Evolutionary conservation across 2,113 vertebrate genomes (phyloP).

Genomic region (Nothoprocta perdicaria): DNA sequence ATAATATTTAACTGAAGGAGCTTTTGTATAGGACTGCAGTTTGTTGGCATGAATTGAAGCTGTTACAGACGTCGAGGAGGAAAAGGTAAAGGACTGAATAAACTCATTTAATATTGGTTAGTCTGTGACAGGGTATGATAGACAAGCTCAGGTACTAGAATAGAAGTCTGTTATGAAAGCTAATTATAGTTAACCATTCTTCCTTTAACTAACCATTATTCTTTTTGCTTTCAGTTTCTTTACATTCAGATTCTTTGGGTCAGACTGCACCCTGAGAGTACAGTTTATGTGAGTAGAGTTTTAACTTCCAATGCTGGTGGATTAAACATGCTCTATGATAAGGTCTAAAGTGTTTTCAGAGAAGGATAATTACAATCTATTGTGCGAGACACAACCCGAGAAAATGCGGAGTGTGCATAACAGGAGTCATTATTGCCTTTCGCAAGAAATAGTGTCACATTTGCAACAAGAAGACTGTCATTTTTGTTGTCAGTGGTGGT

Average conservation of each 20-base stretch:
- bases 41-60: conserved; percentile 44
- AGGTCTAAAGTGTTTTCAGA: background rate
- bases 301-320: background rate
- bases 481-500: background rate
- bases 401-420: background rate
- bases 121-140: background rate
- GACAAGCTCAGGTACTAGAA: conserved; percentile 3
- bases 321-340: background rate
- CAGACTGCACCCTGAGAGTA: background rate
- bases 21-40: conserved; percentile 4
- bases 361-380: background rate
- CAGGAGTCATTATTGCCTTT: background rate
- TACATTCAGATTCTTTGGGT: background rate
- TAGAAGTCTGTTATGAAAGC: conserved; percentile 2
- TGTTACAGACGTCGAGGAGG: background rate
- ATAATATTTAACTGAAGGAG: conserved; percentile 37
- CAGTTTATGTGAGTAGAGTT: background rate
- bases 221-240: background rate
- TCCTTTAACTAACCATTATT: background rate
- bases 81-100: background rate
- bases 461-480: background rate
- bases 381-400: background rate
- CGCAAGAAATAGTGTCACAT: background rate
- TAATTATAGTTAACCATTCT: background rate
- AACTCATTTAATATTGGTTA: conserved; percentile 26